Percentiles rank a stretch among this genome's conserved stretches.
These are phyloP conservation scores for Psammodynastes pulverulentus DNA, from an alignment of 2,113 vertebrate genomes.

Conservation along the genomic window DNA sequence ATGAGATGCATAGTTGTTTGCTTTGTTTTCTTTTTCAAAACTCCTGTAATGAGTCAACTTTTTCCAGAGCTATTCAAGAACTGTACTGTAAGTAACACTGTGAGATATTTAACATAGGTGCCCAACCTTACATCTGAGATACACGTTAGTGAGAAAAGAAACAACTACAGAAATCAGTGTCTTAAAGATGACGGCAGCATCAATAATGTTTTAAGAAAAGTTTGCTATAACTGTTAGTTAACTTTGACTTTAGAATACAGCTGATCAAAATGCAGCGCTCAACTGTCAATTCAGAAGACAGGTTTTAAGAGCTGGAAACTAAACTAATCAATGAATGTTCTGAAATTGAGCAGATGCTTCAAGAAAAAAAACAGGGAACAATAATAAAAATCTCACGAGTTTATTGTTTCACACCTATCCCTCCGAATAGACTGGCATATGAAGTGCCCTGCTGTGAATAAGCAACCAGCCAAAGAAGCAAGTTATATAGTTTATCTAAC, in stretches of 20 bases:
- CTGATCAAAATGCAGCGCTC: background rate
- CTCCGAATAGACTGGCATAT: conserved; percentile 11
- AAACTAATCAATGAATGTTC: conserved; percentile 5
- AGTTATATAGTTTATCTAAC: conserved; percentile 8
- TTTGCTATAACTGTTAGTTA: background rate
- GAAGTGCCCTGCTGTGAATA: conserved; percentile 11
- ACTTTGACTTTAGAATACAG: background rate
- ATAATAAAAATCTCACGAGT: background rate
- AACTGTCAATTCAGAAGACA: background rate
- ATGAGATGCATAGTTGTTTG: background rate
- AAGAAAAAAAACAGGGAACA: background rate
- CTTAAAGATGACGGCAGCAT: background rate
- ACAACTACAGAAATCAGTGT: background rate
- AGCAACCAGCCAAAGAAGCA: background rate
- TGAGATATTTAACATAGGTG: background rate
- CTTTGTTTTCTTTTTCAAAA: background rate
- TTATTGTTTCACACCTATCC: background rate
- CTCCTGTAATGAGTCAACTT: background rate
- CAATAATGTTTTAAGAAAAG: background rate
- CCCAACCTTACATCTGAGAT: background rate
- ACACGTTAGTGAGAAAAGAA: background rate
- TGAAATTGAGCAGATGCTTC: background rate
- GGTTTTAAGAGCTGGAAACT: conserved; percentile 13
- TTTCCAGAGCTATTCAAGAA: background rate
- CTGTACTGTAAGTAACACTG: background rate